Percentiles rank a stretch among this genome's conserved stretches.
These are phyloP conservation scores for Cottus gobio DNA, from an alignment of 2,113 vertebrate species.

Conservation along the genomic window DNA sequence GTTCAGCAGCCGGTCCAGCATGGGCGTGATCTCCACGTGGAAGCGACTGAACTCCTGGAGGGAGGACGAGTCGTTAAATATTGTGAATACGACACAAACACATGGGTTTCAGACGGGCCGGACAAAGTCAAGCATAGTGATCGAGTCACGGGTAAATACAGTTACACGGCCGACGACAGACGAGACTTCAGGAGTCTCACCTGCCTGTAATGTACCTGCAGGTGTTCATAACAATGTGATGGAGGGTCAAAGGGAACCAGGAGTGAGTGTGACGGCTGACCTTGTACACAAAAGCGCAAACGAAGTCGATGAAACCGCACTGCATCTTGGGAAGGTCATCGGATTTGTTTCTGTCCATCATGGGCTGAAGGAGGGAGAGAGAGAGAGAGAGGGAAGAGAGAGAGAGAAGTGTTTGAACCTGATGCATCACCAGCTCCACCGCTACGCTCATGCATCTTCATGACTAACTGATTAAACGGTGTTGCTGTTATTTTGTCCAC, in stretches of 20 bases:
- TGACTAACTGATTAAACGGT: not conserved
- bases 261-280: slow-evolving; percentile 55
- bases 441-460: not conserved
- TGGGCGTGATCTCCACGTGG: slow-evolving; percentile 86
- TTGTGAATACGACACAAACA: not conserved
- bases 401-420: not conserved
- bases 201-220: not conserved
- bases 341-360: slow-evolving; percentile 87
- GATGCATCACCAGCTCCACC: not conserved
- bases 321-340: slow-evolving; percentile 84
- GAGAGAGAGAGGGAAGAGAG: not conserved
- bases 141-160: not conserved
- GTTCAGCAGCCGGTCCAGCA: slow-evolving; percentile 85
- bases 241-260: not conserved
- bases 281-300: slow-evolving; percentile 87
- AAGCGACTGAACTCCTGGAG: slow-evolving; percentile 87
- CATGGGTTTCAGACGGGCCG: not conserved
- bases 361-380: slow-evolving; percentile 68
- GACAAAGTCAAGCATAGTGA: not conserved
- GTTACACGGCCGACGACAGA: not conserved
- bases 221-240: not conserved
- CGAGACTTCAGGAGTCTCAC: not conserved
- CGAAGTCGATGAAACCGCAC: slow-evolving; percentile 87
- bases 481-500: not conserved
- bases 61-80: too few relatives aligned